Evolutionary conservation across 1,140 invertebrate species (phyloP), one percentile per base, ranked within the genome.

Genomic region (Drosophila bipectinata): DNA sequence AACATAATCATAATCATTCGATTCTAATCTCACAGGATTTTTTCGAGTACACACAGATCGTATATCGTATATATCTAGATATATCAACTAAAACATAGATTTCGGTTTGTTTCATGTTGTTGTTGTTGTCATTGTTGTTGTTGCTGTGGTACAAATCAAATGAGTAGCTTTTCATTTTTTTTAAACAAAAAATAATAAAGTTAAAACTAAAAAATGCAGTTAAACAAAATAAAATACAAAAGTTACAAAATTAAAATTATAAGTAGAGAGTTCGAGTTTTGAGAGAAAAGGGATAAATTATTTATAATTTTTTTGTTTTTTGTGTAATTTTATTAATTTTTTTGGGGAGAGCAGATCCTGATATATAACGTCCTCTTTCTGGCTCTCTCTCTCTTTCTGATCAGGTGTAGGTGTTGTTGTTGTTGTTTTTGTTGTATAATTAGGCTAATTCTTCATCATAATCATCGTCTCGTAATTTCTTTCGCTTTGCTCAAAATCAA

Each of bases 241-340:
- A 37, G 18, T 18, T 41, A 67, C 54, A 84, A 83, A 48, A 67
- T 54, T 72, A 60, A 71, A 81, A 76, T 61, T 73, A 72, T 56
- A 63, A 51, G 52, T 55, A 56, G 53, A 62, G 52, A 32, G 24
- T 9, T 32, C 47, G 34, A 37, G 24, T 18, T 9, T 32, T 32
- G 34, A 37, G 24, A 62, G 57, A 41, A 53, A 49, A 32, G 56
- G 67, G 37, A 32, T 60, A 44, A 49, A 32, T 44, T 44, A 14
- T 44, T 8, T 14, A 3, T 21, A 21, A 21, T 44, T 14, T n/a
- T 41, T 41, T 18, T 18, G 18, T 18, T 18, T 18, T 18, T 14
- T 41, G 2, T 3, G 26, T 28, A 28, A 28, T 28, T 28, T 28
- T 28, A 28, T 28, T 28, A 28, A 14, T 41, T n/a, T 41, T 41